Percentiles rank a stretch among this genome's conserved stretches.
Evolutionary conservation across 2,113 vertebrate species (phyloP).

Genomic region (Leucopsar rothschildi): DNA sequence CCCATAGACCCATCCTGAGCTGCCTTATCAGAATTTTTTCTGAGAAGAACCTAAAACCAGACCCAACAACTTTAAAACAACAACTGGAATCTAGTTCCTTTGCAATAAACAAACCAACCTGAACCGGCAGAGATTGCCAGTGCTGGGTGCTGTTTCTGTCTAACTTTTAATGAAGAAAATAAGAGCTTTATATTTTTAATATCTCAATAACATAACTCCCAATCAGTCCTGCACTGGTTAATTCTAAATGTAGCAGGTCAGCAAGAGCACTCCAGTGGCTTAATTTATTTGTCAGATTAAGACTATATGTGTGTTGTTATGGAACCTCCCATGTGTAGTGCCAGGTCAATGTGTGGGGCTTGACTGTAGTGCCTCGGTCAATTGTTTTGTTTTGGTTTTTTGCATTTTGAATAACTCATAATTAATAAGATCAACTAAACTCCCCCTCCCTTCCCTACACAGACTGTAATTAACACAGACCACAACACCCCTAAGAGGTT

Average conservation of each 20-base stretch:
- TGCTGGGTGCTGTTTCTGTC: not conserved
- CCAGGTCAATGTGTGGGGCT: not conserved
- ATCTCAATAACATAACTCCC: not conserved
- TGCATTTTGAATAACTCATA: constrained; percentile 15
- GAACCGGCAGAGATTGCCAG: not conserved
- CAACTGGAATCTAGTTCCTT: not conserved
- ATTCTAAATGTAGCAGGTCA: not conserved
- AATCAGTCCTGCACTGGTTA: not conserved
- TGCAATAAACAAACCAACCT: not conserved
- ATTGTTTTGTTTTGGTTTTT: not conserved
- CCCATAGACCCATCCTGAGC: not conserved
- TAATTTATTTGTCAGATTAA: not conserved
- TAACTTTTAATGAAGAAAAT: not conserved
- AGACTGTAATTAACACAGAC: not conserved
- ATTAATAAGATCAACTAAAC: not conserved
- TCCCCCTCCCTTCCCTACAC: not conserved
- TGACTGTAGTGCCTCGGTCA: not conserved
- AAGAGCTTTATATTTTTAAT: not conserved
- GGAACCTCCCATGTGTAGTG: not conserved
- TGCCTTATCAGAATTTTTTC: not conserved
- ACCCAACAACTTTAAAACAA: not conserved
- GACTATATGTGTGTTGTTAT: not conserved
- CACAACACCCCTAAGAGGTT: not conserved
- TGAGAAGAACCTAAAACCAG: not conserved
- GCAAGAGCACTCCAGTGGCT: not conserved